Base-by-base conservation (phyloP, 2,888 invertebrate species). In the Cylindroiulus punctatus region DNA sequence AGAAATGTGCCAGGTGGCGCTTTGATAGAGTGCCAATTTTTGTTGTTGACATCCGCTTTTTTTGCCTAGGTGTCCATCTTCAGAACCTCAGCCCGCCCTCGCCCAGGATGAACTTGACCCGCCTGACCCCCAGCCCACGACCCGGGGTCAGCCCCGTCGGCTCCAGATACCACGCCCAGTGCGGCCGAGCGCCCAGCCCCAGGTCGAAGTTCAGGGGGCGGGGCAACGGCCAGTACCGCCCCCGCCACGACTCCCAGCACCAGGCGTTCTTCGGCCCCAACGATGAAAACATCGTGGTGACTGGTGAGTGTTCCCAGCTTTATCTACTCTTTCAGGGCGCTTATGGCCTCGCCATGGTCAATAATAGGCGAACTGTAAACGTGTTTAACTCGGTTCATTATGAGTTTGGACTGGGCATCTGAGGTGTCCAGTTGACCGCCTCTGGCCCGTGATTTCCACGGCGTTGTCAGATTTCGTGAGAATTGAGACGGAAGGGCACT, bases 211-310 rank as follows among this genome's bases (percentile, higher is more conserved):
- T 57, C 19, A 57, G 57, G 57, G 57, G 57, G n/a, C 57, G 57
- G 1, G 57, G 57, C 19, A 12, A n/a, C 57, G n/a, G n/a, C 57
- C 57, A 57, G 57, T 57, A 57, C n/a, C 57, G 57, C 57, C n/a
- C 57, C 19, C 57, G n/a, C n/a, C 57, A 57, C 3, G 81, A 81
- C 8, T 17, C 30, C n/a, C 81, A 26, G 14, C 81, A 30, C 19
- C 81, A 81, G 17, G 10, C 30, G 81, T 81, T 57, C 57, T 57
- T 57, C n/a, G 57, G 57, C n/a, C n/a, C 57, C n/a, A 40, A 40
- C 32, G 81, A 81, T 17, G 81, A 81, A 22, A 81, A 22, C 32
- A 81, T 81, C 81, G n/a, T 81, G 81, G 81, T 81, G 17, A 81
- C 81, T 36, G 81, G 81, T 81, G 40, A 81, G 81, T 57, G 19